These are phyloP conservation scores for Chanos chanos DNA, from an alignment of 2,797 vertebrate species.

Conservation along the genomic window DNA sequence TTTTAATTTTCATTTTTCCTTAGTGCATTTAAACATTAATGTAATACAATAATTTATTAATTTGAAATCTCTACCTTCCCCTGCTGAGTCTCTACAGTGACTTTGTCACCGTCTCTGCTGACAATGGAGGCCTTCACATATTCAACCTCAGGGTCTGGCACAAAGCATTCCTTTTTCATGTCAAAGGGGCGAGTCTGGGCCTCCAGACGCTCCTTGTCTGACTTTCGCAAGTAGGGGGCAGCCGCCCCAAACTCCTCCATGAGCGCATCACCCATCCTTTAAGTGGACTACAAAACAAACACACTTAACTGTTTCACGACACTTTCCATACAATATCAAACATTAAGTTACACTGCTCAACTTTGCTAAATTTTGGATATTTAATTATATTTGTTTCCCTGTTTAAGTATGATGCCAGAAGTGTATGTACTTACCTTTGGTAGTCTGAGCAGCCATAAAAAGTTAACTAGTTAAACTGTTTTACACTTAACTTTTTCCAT, in stretches of 20 bases:
- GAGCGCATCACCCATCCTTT: conserved; percentile 41
- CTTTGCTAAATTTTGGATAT: no score
- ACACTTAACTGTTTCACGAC: background rate
- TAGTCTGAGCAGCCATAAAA: no score
- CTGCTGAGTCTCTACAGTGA: conserved; percentile 69
- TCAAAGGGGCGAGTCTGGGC: conserved; percentile 71
- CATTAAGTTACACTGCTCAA: no score
- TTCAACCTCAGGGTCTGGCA: conserved; percentile 65
- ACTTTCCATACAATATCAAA: no score
- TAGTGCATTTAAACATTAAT: no score
- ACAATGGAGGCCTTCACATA: conserved; percentile 66
- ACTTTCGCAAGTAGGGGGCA: conserved; percentile 65
- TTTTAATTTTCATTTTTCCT: no score
- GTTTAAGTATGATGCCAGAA: no score
- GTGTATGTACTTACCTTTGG: no score
- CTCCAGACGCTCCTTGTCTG: conserved; percentile 54
- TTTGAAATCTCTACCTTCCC: conserved; percentile 62
- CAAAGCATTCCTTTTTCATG: conserved; percentile 51
- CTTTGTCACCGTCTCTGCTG: conserved; percentile 71
- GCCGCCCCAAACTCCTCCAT: conserved; percentile 70
- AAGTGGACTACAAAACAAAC: background rate
- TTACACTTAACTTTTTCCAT: no score
- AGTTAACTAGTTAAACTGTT: no score
- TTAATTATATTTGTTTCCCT: no score
- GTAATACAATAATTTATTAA: no score